Evolutionary conservation across 2,113 vertebrate genomes (phyloP).

Genomic region (Helogale parvula): DNA sequence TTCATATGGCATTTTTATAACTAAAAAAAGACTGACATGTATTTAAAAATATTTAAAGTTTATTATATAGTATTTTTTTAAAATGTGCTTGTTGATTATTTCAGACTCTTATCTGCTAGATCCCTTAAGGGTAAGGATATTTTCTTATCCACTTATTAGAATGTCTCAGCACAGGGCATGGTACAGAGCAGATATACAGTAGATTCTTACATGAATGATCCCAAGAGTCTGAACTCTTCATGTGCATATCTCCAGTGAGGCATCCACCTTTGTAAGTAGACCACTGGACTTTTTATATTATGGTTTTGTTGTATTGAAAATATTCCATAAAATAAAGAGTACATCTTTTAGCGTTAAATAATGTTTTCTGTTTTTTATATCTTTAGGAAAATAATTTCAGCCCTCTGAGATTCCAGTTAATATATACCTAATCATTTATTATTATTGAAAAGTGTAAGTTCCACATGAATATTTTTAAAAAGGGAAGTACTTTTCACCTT

Average conservation of each 20-base stretch:
- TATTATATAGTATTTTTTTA: background rate
- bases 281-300: background rate
- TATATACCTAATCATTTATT: background rate
- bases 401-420: background rate
- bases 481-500: background rate
- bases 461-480: background rate
- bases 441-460: background rate
- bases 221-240: fast-evolving
- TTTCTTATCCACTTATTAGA: background rate
- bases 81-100: background rate
- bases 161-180: background rate
- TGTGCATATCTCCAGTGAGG: background rate
- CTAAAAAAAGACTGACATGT: background rate
- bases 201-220: too few species aligned
- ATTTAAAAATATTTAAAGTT: background rate
- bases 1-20: background rate
- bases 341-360: background rate
- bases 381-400: background rate
- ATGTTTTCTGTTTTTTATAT: background rate
- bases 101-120: background rate
- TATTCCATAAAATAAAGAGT: background rate
- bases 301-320: background rate
- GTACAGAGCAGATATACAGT: fast-evolving
- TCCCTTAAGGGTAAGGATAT: background rate
- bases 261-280: fast-evolving